Conservation (phyloP, 2,888 invertebrate genomes). For the Acleris cristana region DNA sequence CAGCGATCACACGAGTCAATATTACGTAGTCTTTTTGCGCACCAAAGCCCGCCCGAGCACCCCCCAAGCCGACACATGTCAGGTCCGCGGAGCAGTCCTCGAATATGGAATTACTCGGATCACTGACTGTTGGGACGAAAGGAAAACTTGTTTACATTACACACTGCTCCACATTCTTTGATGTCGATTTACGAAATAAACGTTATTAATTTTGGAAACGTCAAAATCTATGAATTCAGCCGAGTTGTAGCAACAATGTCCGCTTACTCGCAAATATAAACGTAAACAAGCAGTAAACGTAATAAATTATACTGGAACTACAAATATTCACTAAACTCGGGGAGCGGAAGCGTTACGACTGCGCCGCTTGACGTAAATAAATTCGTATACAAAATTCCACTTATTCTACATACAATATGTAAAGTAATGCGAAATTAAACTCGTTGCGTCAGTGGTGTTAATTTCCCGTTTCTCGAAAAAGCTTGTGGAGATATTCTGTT, state of each 20-base stretch:
- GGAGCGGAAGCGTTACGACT: constrained; percentile 15
- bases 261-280: constrained; percentile 12
- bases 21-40: constrained; percentile 27
- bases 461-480: not conserved
- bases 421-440: not conserved
- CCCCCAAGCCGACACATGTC: constrained; percentile 46
- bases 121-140: constrained; percentile 44
- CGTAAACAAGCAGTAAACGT: constrained; percentile 25
- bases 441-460: not conserved
- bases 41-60: not conserved
- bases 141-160: constrained; percentile 49
- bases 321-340: constrained; percentile 38
- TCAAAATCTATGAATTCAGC: constrained; percentile 5
- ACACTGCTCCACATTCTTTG: constrained; percentile 42
- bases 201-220: constrained; percentile 9
- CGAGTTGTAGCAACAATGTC: constrained; percentile 14
- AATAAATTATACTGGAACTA: constrained; percentile 46
- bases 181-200: constrained; percentile 38
- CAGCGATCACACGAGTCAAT: constrained; percentile 4
- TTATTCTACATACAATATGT: constrained; percentile 5
- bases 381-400: constrained; percentile 10
- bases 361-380: constrained; percentile 16
- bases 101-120: constrained; percentile 56
- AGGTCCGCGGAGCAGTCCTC: constrained; percentile 46
- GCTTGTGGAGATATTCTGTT: not conserved